A percentile compares a stretch with the other conserved stretches of the same genome.
Evolutionary conservation across 2,888 invertebrate genomes (phyloP).

Genomic region (Agonum fuliginosum): DNA sequence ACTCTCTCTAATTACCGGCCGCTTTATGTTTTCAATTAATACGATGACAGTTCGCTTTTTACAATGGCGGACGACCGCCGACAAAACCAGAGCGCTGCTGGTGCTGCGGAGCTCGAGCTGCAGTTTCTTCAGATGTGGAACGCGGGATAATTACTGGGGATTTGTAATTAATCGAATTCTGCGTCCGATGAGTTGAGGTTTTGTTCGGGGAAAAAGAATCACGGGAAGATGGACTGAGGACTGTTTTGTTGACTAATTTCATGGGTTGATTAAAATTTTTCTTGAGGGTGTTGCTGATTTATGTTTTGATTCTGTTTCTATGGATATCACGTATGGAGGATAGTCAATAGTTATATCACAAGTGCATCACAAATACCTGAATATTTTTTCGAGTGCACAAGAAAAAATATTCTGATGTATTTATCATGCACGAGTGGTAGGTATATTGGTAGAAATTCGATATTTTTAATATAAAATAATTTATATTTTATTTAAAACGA

Average conservation of each 20-base stretch:
- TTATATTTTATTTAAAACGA: no score
- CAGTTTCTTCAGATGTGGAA: constrained; percentile 48
- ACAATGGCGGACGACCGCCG: constrained; percentile 49
- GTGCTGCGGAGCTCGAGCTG: neutral
- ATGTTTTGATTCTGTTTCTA: no score
- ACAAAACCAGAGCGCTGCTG: constrained; percentile 33
- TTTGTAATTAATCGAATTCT: constrained; percentile 46
- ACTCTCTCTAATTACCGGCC: constrained; percentile 75
- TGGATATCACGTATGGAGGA: no score
- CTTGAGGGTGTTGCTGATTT: no score
- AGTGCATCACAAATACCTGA: no score
- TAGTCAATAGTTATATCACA: neutral
- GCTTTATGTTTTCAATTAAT: constrained; percentile 81
- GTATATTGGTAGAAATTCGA: no score
- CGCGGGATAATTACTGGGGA: constrained; percentile 43
- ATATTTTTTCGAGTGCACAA: no score
- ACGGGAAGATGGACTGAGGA: neutral
- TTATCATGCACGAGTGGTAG: no score
- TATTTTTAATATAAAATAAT: no score
- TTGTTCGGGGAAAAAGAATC: neutral
- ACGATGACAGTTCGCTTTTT: constrained; percentile 79
- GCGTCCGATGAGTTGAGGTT: neutral
- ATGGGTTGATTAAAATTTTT: constrained; percentile 21
- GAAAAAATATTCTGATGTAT: no score
- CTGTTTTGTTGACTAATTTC: neutral